Conservation (phyloP, 2,888 invertebrate genomes). For the Agrotis clavis region DNA sequence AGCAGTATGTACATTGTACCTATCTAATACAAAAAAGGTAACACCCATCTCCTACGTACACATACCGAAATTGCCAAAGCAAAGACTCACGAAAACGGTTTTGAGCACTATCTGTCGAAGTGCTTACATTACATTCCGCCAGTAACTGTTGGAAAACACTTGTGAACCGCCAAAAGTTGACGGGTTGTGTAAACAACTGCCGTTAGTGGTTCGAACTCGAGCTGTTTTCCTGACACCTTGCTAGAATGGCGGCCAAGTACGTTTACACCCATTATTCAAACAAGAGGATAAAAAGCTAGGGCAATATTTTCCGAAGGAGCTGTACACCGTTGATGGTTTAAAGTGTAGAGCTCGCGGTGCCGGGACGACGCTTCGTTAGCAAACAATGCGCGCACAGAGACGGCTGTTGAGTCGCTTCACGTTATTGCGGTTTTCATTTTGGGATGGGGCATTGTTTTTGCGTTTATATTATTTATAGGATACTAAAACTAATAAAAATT, state of each 20-base stretch:
- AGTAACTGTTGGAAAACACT: slow-evolving; percentile 87
- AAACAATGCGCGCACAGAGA: slow-evolving; percentile 81
- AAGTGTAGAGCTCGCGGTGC: slow-evolving; percentile 88
- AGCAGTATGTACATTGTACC: slow-evolving; percentile 5
- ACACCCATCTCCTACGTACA: slow-evolving; percentile 34
- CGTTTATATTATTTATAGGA: not conserved
- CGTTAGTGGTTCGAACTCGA: slow-evolving; percentile 88
- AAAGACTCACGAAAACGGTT: slow-evolving; percentile 74
- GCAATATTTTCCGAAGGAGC: slow-evolving; percentile 90
- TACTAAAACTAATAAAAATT: not conserved
- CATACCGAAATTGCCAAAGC: slow-evolving; percentile 65
- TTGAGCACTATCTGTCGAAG: slow-evolving; percentile 79
- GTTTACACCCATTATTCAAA: slow-evolving; percentile 90
- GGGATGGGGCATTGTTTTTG: not conserved
- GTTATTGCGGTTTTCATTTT: slow-evolving; percentile 20
- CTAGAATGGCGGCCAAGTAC: slow-evolving; percentile 88
- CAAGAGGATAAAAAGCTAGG: slow-evolving; percentile 90
- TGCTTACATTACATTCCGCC: slow-evolving; percentile 89
- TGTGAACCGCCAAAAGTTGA: slow-evolving; percentile 85
- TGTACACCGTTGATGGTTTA: slow-evolving; percentile 89
- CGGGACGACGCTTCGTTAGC: slow-evolving; percentile 88
- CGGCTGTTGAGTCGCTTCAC: slow-evolving; percentile 35
- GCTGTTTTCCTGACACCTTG: slow-evolving; percentile 88
- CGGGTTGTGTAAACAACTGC: slow-evolving; percentile 88
- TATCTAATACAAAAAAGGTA: slow-evolving; percentile 4